A percentile compares a stretch with the other conserved stretches of the same genome.
phyloP scores from a whole-genome alignment of 1,140 invertebrate species.

The Conopomorpha cramerella region DNA sequence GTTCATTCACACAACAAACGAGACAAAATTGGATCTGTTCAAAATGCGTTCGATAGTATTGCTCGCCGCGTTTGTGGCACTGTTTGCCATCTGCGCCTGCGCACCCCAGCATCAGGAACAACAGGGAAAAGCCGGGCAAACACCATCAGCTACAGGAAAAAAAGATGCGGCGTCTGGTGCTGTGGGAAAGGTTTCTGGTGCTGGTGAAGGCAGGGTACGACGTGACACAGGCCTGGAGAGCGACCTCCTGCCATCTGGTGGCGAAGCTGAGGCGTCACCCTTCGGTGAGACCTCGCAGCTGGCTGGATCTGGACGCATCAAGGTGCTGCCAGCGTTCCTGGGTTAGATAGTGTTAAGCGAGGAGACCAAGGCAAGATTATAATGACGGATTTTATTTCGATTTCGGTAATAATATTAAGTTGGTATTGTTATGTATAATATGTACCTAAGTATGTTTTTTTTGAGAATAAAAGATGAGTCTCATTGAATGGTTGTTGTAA shows the following conservation, averaged over 20 bases:
- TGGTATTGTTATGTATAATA: not conserved
- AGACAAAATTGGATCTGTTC: slow-evolving; percentile 44
- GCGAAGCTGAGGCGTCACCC: slow-evolving; percentile 26
- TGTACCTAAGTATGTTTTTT: not conserved
- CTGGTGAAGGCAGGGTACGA: slow-evolving; percentile 24
- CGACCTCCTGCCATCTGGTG: slow-evolving; percentile 31
- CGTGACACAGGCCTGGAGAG: slow-evolving; percentile 31
- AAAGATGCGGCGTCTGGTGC: slow-evolving; percentile 36
- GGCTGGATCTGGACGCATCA: slow-evolving; percentile 34
- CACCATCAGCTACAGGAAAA: slow-evolving; percentile 47
- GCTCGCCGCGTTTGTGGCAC: slow-evolving; percentile 36
- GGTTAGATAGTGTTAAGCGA: slow-evolving; percentile 25
- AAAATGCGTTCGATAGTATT: slow-evolving; percentile 43
- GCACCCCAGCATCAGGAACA: slow-evolving; percentile 25
- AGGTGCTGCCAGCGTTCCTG: slow-evolving; percentile 38
- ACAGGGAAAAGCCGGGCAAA: slow-evolving; percentile 43
- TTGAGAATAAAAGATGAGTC: not conserved
- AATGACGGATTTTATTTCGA: no score
- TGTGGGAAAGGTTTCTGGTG: slow-evolving; percentile 31
- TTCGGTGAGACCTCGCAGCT: slow-evolving; percentile 29
- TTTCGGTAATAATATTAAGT: no score
- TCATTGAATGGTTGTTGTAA: not conserved
- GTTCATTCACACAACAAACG: no score
- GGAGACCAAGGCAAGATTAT: no score
- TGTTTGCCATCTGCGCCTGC: slow-evolving; percentile 36